These are phyloP conservation scores for Sebastes schlegelii DNA, from an alignment of 2,113 vertebrate genomes.

Conservation along the genomic window DNA sequence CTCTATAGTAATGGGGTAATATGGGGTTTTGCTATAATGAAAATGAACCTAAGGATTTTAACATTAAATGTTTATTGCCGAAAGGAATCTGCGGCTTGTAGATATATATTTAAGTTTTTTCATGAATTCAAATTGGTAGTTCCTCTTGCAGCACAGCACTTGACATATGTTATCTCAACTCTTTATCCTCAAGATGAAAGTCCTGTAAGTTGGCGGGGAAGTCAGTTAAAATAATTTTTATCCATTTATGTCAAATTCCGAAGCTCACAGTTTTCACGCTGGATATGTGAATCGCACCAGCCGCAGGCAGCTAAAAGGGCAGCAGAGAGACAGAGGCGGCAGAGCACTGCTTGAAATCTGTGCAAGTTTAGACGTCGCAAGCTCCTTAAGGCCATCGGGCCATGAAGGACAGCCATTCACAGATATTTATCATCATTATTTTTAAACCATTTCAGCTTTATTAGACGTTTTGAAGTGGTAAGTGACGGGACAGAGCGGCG, in stretches of 20 bases:
- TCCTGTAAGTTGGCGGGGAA: background rate
- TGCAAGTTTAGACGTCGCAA: slow-evolving; percentile 12
- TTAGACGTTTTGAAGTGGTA: slow-evolving; percentile 49
- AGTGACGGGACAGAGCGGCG: slow-evolving; percentile 28
- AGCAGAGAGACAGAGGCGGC: background rate
- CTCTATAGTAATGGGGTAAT: background rate
- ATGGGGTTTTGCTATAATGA: background rate
- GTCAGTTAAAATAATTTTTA: slow-evolving; percentile 24
- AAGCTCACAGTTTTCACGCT: background rate
- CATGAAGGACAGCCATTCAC: slow-evolving; percentile 64
- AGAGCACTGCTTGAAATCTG: slow-evolving; percentile 7
- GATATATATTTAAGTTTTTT: no score
- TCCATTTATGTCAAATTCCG: slow-evolving; percentile 18
- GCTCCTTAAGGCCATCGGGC: slow-evolving; percentile 25
- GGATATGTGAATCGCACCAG: slow-evolving; percentile 2
- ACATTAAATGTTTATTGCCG: no score
- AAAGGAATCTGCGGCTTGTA: no score
- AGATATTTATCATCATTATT: slow-evolving; percentile 71
- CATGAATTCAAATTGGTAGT: background rate
- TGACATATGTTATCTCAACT: slow-evolving; percentile 12
- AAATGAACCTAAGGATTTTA: background rate
- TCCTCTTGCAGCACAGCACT: background rate
- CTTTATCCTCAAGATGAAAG: slow-evolving; percentile 14
- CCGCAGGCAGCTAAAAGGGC: slow-evolving; percentile 7
- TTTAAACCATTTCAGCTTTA: slow-evolving; percentile 61